phyloP scores from a whole-genome alignment of 1,140 invertebrate species.

The Tigriopus japonicus region DNA sequence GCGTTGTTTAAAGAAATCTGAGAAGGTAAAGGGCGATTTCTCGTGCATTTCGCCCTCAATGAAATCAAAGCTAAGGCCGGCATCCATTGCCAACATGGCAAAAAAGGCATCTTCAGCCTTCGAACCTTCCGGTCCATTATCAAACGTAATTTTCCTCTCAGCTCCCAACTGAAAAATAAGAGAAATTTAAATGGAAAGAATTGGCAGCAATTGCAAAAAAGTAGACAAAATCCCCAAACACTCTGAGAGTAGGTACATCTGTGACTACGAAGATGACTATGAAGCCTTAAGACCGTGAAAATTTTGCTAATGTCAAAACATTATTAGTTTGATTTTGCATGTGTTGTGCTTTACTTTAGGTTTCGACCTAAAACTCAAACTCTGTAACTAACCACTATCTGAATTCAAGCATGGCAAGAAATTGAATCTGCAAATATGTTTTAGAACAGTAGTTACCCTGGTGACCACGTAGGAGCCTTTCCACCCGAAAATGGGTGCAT shows the following conservation, averaged over 20 bases:
- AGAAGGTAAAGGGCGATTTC: slow-evolving; percentile 82
- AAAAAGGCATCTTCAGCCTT: slow-evolving; percentile 96
- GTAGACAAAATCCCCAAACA: background rate
- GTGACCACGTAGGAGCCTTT: slow-evolving; percentile 90
- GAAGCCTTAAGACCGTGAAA: too few relatives aligned
- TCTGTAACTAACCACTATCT: too few relatives aligned
- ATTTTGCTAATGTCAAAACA: too few relatives aligned
- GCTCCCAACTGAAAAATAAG: slow-evolving; percentile 36
- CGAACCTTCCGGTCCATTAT: slow-evolving; percentile 83
- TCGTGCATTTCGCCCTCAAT: slow-evolving; percentile 96
- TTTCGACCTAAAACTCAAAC: too few relatives aligned
- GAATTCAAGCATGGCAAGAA: too few relatives aligned
- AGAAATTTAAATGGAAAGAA: slow-evolving; percentile 25
- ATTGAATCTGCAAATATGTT: too few relatives aligned
- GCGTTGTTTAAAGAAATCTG: slow-evolving; percentile 85
- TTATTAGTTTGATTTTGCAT: too few relatives aligned
- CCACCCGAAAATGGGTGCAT: slow-evolving; percentile 91
- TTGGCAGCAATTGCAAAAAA: background rate
- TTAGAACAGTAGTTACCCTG: slow-evolving; percentile 39
- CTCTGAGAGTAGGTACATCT: background rate
- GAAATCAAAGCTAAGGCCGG: slow-evolving; percentile 75
- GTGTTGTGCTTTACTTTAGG: too few relatives aligned
- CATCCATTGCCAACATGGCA: slow-evolving; percentile 70
- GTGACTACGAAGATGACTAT: too few relatives aligned
- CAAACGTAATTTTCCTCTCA: slow-evolving; percentile 75